Percentiles rank a stretch among this genome's conserved stretches.
phyloP scores from a whole-genome alignment of 2,797 vertebrate genomes.

The Psittacula echo region DNA sequence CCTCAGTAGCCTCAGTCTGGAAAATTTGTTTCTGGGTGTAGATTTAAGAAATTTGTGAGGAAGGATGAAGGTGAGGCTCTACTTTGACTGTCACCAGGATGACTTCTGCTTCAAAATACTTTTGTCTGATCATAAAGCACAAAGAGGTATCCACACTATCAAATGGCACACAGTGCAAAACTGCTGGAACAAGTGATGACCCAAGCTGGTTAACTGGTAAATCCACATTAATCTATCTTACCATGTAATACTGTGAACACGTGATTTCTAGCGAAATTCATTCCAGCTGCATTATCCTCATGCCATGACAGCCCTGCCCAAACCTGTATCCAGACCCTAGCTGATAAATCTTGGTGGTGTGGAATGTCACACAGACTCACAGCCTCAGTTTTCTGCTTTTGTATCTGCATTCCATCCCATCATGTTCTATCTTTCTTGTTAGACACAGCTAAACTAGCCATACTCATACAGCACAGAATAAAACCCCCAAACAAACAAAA shows the following conservation, averaged over 20 bases:
- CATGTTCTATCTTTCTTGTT: not conserved
- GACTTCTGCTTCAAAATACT: not conserved
- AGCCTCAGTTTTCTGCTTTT: not conserved
- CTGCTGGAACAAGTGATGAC: not conserved
- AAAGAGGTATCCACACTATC: not conserved
- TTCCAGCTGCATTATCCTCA: not conserved
- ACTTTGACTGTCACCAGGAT: not conserved
- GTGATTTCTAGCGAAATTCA: not conserved
- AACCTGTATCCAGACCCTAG: not conserved
- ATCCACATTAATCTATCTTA: not conserved
- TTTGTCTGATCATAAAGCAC: not conserved
- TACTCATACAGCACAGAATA: not conserved
- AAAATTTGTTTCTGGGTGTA: not conserved
- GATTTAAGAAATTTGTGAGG: not conserved
- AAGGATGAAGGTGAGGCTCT: not conserved
- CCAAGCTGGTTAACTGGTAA: not conserved
- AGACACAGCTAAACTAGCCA: not conserved
- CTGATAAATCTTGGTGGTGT: not conserved
- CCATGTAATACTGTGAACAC: not conserved
- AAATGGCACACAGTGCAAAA: not conserved
- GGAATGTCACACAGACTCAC: not conserved
- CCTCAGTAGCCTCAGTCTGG: not conserved
- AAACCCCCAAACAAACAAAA: not conserved
- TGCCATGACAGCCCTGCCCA: not conserved
- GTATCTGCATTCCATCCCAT: not conserved